Evolutionary conservation across 1,140 invertebrate genomes (phyloP).

Genomic region (Pseudobourletiella spinata): DNA sequence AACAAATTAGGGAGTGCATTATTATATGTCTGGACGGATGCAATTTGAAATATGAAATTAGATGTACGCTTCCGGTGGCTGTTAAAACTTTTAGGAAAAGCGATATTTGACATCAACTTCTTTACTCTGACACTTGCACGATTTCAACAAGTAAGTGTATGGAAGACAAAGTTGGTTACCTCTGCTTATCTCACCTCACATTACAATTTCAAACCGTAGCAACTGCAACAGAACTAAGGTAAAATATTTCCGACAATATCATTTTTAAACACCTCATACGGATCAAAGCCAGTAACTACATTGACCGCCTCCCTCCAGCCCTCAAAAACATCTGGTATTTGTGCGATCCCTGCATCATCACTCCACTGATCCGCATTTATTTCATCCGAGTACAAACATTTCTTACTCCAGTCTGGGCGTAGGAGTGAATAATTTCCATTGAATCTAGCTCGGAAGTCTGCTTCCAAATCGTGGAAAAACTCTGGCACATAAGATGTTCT

Average conservation of each 20-base stretch:
- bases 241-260: background rate
- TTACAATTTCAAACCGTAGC: no score
- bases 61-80: no score
- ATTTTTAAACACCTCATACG: background rate
- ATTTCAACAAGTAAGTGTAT: no score
- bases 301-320: background rate
- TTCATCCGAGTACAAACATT: conserved; percentile 10
- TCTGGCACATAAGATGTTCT: background rate
- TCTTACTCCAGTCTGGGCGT: conserved; percentile 12
- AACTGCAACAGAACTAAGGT: no score
- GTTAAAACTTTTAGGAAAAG: no score
- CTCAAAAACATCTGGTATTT: background rate
- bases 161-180: no score
- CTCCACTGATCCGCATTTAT: background rate
- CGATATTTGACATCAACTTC: no score
- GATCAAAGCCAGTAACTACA: background rate
- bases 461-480: background rate
- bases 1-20: no score
- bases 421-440: background rate
- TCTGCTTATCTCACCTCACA: no score
- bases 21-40: no score
- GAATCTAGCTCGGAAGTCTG: background rate
- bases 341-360: background rate
- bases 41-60: no score
- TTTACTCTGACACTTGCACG: no score